A percentile compares a stretch with the other conserved stretches of the same genome.
These are phyloP conservation scores for Papilio demoleus DNA, from an alignment of 2,888 invertebrate genomes.

Conservation along the genomic window DNA sequence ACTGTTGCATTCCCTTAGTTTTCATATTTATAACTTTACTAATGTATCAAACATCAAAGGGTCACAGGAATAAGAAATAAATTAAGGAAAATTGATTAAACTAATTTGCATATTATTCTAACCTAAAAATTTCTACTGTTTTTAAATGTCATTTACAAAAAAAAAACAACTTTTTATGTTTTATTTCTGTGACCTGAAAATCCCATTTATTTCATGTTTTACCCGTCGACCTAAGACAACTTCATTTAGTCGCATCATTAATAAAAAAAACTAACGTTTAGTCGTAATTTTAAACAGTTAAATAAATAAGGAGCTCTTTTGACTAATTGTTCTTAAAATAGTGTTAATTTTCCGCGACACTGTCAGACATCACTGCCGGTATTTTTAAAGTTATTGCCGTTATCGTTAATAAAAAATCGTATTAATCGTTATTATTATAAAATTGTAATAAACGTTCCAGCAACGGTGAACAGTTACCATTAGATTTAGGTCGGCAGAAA, in stretches of 20 bases:
- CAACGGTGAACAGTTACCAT: slow-evolving; percentile 83
- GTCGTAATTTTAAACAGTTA: slow-evolving; percentile 46
- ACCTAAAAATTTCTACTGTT: slow-evolving; percentile 6
- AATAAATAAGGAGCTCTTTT: slow-evolving; percentile 39
- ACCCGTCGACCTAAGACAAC: slow-evolving; percentile 41
- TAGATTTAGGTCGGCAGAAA: slow-evolving; percentile 68
- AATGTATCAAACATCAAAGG: slow-evolving; percentile 15
- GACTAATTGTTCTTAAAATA: slow-evolving; percentile 43
- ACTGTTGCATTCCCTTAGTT: slow-evolving; percentile 33
- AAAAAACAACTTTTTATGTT: not conserved
- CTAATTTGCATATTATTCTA: not conserved
- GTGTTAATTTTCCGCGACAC: slow-evolving; percentile 59
- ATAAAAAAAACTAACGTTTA: slow-evolving; percentile 45
- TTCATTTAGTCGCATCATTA: slow-evolving; percentile 42
- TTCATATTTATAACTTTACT: slow-evolving; percentile 12
- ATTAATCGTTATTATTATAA: slow-evolving; percentile 73
- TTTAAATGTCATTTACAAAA: not conserved
- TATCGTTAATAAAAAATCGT: slow-evolving; percentile 68
- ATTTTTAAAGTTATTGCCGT: slow-evolving; percentile 67
- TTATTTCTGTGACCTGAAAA: slow-evolving; percentile 28
- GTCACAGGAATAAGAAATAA: slow-evolving; percentile 6
- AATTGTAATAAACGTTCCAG: slow-evolving; percentile 78
- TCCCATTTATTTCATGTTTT: slow-evolving; percentile 35
- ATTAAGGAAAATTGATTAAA: slow-evolving; percentile 1
- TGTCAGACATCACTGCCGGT: slow-evolving; percentile 73